Evolutionary conservation across 1,140 invertebrate species (phyloP).

Genomic region (Anastrepha ludens): DNA sequence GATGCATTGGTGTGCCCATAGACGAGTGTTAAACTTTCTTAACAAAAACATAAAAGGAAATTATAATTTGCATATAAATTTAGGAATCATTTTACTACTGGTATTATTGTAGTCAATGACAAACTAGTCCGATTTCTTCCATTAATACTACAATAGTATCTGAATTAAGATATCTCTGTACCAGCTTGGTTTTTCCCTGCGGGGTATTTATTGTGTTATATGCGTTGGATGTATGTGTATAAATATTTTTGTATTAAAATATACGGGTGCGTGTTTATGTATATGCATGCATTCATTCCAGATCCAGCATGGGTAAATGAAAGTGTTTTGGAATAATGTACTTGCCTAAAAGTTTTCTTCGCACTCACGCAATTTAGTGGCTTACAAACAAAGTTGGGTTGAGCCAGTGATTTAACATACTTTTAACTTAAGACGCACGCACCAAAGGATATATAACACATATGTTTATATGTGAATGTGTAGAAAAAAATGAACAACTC

Average conservation of each 20-base stretch:
- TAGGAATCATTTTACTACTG: too few relatives aligned
- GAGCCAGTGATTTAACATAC: background rate
- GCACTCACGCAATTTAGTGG: background rate
- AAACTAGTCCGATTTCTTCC: too few relatives aligned
- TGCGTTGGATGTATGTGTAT: background rate
- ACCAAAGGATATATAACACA: background rate
- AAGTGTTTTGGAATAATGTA: constrained; percentile 16
- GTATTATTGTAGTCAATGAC: too few relatives aligned
- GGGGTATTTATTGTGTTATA: background rate
- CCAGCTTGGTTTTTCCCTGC: too few relatives aligned
- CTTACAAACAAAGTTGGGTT: background rate
- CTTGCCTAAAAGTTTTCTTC: background rate
- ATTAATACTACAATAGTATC: too few relatives aligned
- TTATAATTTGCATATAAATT: too few relatives aligned
- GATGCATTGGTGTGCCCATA: too few relatives aligned
- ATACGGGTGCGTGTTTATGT: background rate
- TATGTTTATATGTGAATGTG: background rate
- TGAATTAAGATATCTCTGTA: too few relatives aligned
- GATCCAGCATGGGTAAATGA: background rate
- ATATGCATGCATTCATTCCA: too few relatives aligned
- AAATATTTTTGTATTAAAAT: background rate
- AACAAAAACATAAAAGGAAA: too few relatives aligned
- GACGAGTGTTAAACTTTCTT: too few relatives aligned
- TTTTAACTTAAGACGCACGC: background rate
- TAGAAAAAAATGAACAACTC: too few relatives aligned